Evolutionary conservation across 2,113 vertebrate genomes (phyloP).

Genomic region (Sminthopsis crassicaudata): DNA sequence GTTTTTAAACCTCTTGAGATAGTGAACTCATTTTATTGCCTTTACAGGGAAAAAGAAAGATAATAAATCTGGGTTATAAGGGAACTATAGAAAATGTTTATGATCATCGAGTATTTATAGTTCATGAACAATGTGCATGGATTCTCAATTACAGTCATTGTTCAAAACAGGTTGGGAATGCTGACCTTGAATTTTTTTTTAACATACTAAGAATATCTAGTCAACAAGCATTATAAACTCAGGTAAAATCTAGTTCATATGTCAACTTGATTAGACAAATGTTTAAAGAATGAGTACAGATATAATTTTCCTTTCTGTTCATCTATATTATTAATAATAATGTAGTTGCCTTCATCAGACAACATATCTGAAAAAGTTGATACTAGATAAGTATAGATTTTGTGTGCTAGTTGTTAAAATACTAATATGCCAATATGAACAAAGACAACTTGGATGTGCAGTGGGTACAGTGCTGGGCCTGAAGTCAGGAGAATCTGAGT

Average conservation of each 20-base stretch:
- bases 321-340: background rate
- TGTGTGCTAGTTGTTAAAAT: background rate
- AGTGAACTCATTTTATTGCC: conserved; percentile 52
- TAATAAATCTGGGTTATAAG: conserved; percentile 41
- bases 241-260: background rate
- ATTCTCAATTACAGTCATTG: conserved; percentile 39
- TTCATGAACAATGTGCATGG: background rate
- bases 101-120: conserved; percentile 35
- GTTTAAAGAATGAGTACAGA: background rate
- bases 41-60: conserved; percentile 31
- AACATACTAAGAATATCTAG: background rate
- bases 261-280: background rate
- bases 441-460: background rate
- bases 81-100: conserved; percentile 30
- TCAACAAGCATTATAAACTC: background rate
- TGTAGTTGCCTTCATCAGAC: background rate
- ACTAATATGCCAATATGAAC: background rate
- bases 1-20: conserved; percentile 13
- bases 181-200: conserved; percentile 13
- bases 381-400: background rate
- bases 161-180: conserved; percentile 23
- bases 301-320: background rate
- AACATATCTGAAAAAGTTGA: background rate
- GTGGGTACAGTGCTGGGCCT: background rate
- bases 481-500: background rate